These are phyloP conservation scores for Elysia crispata DNA, from an alignment of 2,888 invertebrate species.

Conservation along the genomic window DNA sequence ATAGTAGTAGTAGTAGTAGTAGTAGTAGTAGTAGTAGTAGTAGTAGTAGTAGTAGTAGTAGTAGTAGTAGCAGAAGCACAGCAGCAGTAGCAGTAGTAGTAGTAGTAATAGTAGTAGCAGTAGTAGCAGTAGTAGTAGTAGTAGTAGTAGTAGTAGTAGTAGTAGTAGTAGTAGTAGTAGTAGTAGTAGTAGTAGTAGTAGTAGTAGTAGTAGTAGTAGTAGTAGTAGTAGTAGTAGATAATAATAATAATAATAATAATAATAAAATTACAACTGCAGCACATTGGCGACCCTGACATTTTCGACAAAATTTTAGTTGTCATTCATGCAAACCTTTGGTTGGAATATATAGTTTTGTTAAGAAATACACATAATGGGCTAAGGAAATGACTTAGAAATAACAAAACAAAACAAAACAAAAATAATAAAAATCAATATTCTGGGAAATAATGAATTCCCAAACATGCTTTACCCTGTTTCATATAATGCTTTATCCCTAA, in stretches of 20 bases:
- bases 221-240: conserved; percentile 9
- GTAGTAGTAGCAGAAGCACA: too few relatives aligned
- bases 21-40: conserved; percentile 9
- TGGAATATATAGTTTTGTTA: too few relatives aligned
- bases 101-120: conserved; percentile 1
- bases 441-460: too few relatives aligned
- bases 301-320: too few relatives aligned
- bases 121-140: conserved; percentile 9
- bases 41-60: conserved; percentile 9
- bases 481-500: too few relatives aligned
- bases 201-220: conserved; percentile 9
- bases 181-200: conserved; percentile 9
- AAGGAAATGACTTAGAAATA: too few relatives aligned
- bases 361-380: too few relatives aligned
- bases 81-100: background rate
- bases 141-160: conserved; percentile 9
- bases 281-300: too few relatives aligned
- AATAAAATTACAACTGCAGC: background rate
- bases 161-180: conserved; percentile 1
- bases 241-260: background rate
- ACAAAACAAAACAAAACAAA: too few relatives aligned
- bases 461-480: too few relatives aligned
- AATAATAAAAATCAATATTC: too few relatives aligned
- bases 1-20: conserved; percentile 9
- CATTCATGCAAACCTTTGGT: too few relatives aligned